phyloP scores from a whole-genome alignment of 2,797 vertebrate species.

The Dromococcyx pavoninus region DNA sequence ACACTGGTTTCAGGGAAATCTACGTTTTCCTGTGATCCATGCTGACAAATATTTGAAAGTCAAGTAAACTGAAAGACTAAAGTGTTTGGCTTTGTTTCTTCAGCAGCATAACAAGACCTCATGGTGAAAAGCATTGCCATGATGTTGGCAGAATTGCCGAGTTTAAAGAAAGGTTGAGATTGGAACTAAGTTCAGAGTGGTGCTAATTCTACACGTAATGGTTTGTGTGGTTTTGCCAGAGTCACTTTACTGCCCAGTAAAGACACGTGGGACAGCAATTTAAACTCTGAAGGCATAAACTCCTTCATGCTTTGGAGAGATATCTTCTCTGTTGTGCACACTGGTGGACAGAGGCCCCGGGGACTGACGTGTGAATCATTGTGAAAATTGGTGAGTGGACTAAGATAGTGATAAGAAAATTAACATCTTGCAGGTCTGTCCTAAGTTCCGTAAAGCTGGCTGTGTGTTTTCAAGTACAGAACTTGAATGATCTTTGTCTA shows the following conservation, averaged over 20 bases:
- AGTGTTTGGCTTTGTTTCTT: background rate
- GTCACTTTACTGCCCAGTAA: background rate
- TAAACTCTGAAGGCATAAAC: background rate
- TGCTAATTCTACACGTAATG: background rate
- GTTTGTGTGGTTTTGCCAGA: background rate
- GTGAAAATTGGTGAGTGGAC: background rate
- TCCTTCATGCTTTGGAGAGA: background rate
- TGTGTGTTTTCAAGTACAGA: background rate
- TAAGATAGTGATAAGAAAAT: background rate
- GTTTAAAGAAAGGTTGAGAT: background rate
- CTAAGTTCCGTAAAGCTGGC: background rate
- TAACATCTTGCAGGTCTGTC: background rate
- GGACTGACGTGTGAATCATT: fast-evolving
- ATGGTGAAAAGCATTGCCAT: background rate
- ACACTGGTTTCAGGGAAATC: background rate
- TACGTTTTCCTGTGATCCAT: fast-evolving
- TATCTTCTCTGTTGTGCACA: background rate
- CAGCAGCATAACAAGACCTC: background rate
- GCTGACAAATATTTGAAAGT: background rate
- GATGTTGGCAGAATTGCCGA: background rate
- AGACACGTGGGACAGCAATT: background rate
- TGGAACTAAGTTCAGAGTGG: background rate
- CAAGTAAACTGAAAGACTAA: background rate
- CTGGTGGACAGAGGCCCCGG: background rate
- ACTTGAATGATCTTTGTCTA: background rate